A percentile compares a stretch with the other conserved stretches of the same genome.
These are phyloP conservation scores for Mandrillus leucophaeus DNA, from an alignment of 2,113 vertebrate genomes.

Conservation along the genomic window DNA sequence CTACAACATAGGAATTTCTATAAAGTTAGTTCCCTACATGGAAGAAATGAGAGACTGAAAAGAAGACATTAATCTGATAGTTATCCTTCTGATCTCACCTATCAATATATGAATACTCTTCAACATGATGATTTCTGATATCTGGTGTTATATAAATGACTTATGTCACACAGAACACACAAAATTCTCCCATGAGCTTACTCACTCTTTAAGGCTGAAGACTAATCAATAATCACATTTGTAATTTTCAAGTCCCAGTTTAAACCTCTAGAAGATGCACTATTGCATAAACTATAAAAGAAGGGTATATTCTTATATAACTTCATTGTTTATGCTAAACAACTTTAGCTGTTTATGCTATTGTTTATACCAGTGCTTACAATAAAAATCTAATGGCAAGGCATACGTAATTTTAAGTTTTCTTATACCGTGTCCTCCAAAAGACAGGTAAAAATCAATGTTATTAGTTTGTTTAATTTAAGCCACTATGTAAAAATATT, in stretches of 20 bases:
- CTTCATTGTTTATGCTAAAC: neutral
- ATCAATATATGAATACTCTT: neutral
- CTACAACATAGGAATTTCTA: neutral
- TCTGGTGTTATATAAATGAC: neutral
- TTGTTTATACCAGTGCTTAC: neutral
- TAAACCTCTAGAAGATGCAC: neutral
- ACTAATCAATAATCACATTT: neutral
- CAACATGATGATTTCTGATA: neutral
- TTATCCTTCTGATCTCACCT: neutral
- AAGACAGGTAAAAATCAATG: neutral
- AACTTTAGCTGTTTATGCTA: neutral
- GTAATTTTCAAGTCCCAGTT: neutral
- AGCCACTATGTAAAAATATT: neutral
- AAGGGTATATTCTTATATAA: neutral
- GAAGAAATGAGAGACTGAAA: neutral
- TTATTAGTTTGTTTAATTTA: slow-evolving; percentile 3
- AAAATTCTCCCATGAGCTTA: neutral
- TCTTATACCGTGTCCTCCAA: neutral
- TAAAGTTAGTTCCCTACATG: neutral
- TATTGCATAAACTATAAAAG: neutral
- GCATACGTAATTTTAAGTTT: neutral
- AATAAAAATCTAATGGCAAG: neutral
- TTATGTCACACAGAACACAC: neutral
- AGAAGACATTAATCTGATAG: neutral
- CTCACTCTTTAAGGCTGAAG: neutral